These are phyloP conservation scores for Lycorma delicatula DNA, from an alignment of 1,140 invertebrate genomes.

Conservation along the genomic window DNA sequence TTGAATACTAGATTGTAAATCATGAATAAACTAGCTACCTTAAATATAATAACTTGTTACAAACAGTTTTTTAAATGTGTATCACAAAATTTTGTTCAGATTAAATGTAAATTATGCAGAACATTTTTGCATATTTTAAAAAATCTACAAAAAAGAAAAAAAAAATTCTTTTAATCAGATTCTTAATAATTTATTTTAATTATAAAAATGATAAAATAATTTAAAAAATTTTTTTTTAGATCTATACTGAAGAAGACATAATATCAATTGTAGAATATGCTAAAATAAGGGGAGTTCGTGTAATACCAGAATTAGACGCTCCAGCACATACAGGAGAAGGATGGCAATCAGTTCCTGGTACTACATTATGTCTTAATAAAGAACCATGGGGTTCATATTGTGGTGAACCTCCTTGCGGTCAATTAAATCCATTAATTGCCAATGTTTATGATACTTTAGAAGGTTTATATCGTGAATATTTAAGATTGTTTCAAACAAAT, in stretches of 20 bases:
- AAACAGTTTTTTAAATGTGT: no score
- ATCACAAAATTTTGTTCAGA: no score
- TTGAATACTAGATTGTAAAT: no score
- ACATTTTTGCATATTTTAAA: no score
- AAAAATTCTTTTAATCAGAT: no score
- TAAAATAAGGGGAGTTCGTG: conserved; percentile 57
- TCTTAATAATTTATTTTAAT: no score
- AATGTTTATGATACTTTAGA: conserved; percentile 63
- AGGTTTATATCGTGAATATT: conserved; percentile 60
- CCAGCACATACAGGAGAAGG: conserved; percentile 83
- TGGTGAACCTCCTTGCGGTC: conserved; percentile 79
- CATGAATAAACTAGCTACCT: no score
- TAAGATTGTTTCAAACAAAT: conserved; percentile 63
- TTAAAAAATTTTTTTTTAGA: conserved; percentile 40
- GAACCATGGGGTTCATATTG: conserved; percentile 74
- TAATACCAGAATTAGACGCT: conserved; percentile 79
- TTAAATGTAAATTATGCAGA: no score
- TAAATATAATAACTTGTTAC: no score
- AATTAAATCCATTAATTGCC: conserved; percentile 67
- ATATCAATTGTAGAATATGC: conserved; percentile 60
- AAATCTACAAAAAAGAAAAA: no score
- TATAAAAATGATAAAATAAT: no score
- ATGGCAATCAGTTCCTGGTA: conserved; percentile 57
- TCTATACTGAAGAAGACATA: conserved; percentile 63
- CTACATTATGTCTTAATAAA: conserved; percentile 51